Evolutionary conservation across 2,888 invertebrate species (phyloP).

Genomic region (Agriopis aurantiaria): DNA sequence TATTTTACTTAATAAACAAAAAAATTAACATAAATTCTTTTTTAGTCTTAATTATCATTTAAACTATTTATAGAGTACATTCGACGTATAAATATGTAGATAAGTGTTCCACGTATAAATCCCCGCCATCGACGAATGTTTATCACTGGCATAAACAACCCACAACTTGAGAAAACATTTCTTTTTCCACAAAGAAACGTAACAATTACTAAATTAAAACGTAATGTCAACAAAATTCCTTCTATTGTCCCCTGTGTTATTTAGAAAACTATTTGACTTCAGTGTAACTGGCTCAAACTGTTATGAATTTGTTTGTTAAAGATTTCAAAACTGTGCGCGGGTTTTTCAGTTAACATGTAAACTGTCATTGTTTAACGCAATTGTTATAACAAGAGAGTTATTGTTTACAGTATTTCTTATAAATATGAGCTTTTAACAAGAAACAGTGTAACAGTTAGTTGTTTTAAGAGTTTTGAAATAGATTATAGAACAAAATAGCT

Average conservation of each 20-base stretch:
- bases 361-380: slow-evolving; percentile 78
- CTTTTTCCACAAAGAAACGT: slow-evolving; percentile 33
- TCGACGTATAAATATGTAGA: not conserved
- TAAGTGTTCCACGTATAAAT: not conserved
- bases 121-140: not conserved
- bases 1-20: no score
- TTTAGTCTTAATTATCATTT: no score
- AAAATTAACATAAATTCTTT: no score
- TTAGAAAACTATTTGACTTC: slow-evolving; percentile 72
- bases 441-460: slow-evolving; percentile 15
- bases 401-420: slow-evolving; percentile 62
- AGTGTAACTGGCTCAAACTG: slow-evolving; percentile 58
- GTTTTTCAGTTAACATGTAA: slow-evolving; percentile 77
- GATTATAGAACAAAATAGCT: not conserved
- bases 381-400: slow-evolving; percentile 64
- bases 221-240: slow-evolving; percentile 63
- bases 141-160: not conserved
- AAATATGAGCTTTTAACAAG: slow-evolving; percentile 40
- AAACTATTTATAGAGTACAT: no score
- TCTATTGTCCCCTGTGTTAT: slow-evolving; percentile 62
- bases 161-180: slow-evolving; percentile 26
- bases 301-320: slow-evolving; percentile 68
- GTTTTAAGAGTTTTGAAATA: not conserved
- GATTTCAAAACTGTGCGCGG: slow-evolving; percentile 71
- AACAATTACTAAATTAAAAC: slow-evolving; percentile 29